phyloP scores from a whole-genome alignment of 2,888 invertebrate species.

The Callyntrura guangdongensis region DNA sequence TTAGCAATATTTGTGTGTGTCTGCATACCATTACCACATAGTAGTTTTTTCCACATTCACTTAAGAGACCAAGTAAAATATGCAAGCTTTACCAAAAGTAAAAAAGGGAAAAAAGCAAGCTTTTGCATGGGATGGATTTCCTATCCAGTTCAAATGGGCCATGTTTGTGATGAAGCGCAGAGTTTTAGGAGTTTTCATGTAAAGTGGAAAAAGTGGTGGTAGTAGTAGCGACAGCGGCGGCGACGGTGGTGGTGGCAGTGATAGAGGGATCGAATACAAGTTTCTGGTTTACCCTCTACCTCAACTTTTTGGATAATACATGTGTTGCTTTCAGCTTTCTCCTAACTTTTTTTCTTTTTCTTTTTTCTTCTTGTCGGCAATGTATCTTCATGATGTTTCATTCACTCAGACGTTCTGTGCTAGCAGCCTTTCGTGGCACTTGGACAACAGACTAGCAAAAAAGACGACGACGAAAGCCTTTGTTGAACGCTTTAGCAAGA shows the following conservation, averaged over 20 bases:
- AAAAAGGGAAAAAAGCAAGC: conserved; percentile 15
- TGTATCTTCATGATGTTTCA: conserved; percentile 73
- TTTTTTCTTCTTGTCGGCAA: conserved; percentile 57
- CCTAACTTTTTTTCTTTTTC: background rate
- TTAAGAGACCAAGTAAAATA: background rate
- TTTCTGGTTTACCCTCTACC: conserved; percentile 34
- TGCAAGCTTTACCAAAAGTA: conserved; percentile 6
- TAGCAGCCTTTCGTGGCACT: conserved; percentile 69
- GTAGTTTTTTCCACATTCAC: background rate
- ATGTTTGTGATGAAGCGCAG: conserved; percentile 28
- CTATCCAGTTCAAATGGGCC: conserved; percentile 4
- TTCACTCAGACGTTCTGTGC: conserved; percentile 58
- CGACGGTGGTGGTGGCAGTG: background rate
- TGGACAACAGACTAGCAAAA: conserved; percentile 61
- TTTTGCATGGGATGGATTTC: conserved; percentile 43
- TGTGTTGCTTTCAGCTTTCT: conserved; percentile 69
- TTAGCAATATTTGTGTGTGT: background rate
- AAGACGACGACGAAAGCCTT: conserved; percentile 46
- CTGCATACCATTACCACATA: background rate
- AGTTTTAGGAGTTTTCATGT: background rate
- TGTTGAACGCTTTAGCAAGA: conserved; percentile 45
- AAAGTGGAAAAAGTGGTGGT: background rate
- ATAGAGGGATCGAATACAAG: background rate
- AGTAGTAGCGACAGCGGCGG: background rate
- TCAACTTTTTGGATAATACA: conserved; percentile 66